Base-by-base conservation (phyloP, 2,888 invertebrate species). In the Matsumyia berberina region DNA sequence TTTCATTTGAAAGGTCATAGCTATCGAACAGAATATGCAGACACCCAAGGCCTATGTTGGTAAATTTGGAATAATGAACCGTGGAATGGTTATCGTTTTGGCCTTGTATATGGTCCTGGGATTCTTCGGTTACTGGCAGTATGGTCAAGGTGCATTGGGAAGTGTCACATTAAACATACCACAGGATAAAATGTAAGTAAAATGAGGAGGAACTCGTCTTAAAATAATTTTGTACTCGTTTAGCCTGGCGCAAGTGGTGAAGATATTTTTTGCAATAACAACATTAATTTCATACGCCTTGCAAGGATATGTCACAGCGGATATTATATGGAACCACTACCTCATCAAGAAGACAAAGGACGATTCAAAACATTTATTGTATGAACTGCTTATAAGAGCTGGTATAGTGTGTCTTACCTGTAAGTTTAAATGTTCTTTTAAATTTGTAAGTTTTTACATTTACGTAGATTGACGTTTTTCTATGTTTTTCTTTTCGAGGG, bases 271-370 rank as follows among this genome's bases (percentile, higher is more conserved):
- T 76, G 96, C 96, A 0, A 92, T 96, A 0, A 96, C 96, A 15
- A 97, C 99, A 57, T 97, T 98, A 93, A 94, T 99, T 88, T 97
- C 98, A 0, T 99, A 99, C 93, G 96, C 97, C 37, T 93, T 99
- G n/a, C 99, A 99, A 92, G 98, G 99, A 91, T 99, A 99, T 92
- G 99, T 99, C 3, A 98, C 99, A 0, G 96, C 98, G 94, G 96
- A 97, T 88, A 97, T 99, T 79, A 95, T 99, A 87, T 98, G 98
- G 97, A 87, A 89, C 67, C 92, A 92, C 39, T 93, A 92, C 74
- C 87, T 93, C 46, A 91, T 91, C 46, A 98, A 97, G 88, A 94
- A 94, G 87, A 91, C 95, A 9, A 95, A 95, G 87, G 89, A 92
- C 88, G 88, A 90, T 0, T 95, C 95, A 87, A 93, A 94, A 79